Evolutionary conservation across 2,888 invertebrate species (phyloP).

Genomic region (Phragmatobia fuliginosa): DNA sequence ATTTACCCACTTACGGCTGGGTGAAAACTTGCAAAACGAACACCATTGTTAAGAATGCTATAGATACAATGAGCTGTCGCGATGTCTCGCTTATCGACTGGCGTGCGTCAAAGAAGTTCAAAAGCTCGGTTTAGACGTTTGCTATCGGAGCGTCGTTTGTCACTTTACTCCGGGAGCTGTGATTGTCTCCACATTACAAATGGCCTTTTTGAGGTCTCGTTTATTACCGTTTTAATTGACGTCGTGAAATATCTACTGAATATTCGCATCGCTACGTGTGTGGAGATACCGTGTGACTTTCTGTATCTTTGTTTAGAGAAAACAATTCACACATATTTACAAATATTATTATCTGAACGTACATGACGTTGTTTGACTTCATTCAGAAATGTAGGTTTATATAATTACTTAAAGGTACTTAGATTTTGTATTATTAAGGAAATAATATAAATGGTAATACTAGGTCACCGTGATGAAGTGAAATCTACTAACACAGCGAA

Average conservation of each 20-base stretch:
- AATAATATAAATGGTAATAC: background rate
- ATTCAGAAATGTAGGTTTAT: background rate
- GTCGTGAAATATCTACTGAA: conserved; percentile 49
- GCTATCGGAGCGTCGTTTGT: conserved; percentile 80
- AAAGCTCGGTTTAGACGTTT: conserved; percentile 80
- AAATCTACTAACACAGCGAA: background rate
- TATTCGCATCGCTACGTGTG: conserved; percentile 27
- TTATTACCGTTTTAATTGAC: conserved; percentile 76
- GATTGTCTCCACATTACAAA: conserved; percentile 79
- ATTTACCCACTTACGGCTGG: conserved; percentile 82
- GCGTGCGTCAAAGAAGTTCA: conserved; percentile 83
- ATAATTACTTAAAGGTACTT: background rate
- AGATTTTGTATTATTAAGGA: background rate
- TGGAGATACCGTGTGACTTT: conserved; percentile 36
- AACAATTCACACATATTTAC: conserved; percentile 15
- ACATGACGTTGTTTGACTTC: conserved; percentile 1
- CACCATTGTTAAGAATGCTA: conserved; percentile 70
- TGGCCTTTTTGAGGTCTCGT: conserved; percentile 75
- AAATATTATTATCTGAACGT: conserved; percentile 12
- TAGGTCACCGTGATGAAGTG: background rate
- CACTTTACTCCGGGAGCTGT: conserved; percentile 75
- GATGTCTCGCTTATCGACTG: conserved; percentile 76
- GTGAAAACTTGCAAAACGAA: conserved; percentile 85
- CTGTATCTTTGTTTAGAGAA: conserved; percentile 39
- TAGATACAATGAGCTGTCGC: conserved; percentile 65